Base-by-base conservation (phyloP, 2,888 invertebrate genomes). In the Julus scanicus region DNA sequence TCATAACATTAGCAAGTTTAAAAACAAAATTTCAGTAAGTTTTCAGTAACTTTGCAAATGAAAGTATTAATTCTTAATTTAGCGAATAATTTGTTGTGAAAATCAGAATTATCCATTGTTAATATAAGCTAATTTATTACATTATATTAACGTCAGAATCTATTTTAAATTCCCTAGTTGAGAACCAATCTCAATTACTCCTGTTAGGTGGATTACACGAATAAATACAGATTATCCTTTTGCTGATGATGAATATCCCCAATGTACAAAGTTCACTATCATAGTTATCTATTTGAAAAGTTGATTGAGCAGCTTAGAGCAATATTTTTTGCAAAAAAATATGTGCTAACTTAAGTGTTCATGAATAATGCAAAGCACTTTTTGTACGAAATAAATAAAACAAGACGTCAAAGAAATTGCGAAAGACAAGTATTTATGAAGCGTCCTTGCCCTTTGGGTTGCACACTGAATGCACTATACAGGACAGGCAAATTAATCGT, bases 201-300 rank as follows among this genome's bases (percentile, higher is more conserved):
- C 63, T 8, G 9, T 6, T 63, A n/a, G n/a, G 63, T 63, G 63
- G 63, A 20, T 15, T 53, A 53, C 17, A 17, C 53, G n/a, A 63
- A 63, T 63, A 20, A 63, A 63, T 63, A 63, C n/a, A 20, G 63
- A n/a, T 63, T 63, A 63, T 63, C 63, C 63, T 6, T 63, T 63
- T 6, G n/a, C 9, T n/a, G 20, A 63, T 63, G 63, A 63, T 63
- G 63, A 63, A 63, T 63, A 63, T 63, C 63, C 5, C 17, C 4
- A 63, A n/a, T 63, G 63, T 6, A n/a, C 20, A 63, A 63, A 63
- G 63, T 63, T 20, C 63, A 63, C 5, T 1, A 63, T n/a, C 20
- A 4, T 63, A 63, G n/a, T 63, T 63, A n/a, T 63, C 63, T n/a
- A 20, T 63, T 63, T 63, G 5, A 20, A 63, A 63, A n/a, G 29